Evolutionary conservation across 2,888 invertebrate species (phyloP).

Genomic region (Apodemia mormo): DNA sequence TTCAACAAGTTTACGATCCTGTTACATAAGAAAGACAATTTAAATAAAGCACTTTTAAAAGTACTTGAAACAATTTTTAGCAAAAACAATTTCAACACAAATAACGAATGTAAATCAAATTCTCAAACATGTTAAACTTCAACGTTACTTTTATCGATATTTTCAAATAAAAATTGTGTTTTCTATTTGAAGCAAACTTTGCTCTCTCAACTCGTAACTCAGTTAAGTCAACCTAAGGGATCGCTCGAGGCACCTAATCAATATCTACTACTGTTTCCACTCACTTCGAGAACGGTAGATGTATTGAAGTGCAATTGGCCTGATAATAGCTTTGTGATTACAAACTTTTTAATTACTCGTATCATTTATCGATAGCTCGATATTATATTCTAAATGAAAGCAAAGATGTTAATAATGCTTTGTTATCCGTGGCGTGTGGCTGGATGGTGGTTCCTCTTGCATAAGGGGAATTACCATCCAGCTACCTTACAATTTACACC

Average conservation of each 20-base stretch:
- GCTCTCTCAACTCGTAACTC: conserved; percentile 73
- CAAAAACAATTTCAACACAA: not conserved
- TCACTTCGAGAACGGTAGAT: conserved; percentile 36
- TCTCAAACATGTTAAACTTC: conserved; percentile 24
- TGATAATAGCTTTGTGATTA: conserved; percentile 8
- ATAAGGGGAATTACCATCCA: not conserved
- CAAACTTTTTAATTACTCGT: not conserved
- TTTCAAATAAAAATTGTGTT: conserved; percentile 52
- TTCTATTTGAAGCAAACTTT: conserved; percentile 61
- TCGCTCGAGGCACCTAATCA: conserved; percentile 55
- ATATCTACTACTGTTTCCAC: conserved; percentile 54
- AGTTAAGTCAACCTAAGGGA: conserved; percentile 66
- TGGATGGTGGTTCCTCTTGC: no score
- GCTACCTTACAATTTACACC: not conserved
- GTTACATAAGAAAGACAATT: no score
- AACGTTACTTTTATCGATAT: conserved; percentile 29
- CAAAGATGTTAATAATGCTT: not conserved
- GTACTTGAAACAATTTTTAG: not conserved
- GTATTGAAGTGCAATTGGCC: not conserved
- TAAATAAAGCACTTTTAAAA: not conserved
- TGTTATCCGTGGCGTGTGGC: not conserved
- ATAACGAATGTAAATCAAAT: conserved; percentile 37
- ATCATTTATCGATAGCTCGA: not conserved
- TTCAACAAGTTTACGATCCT: no score
- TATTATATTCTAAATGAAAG: not conserved